These are phyloP conservation scores for Alcis repandata DNA, from an alignment of 2,888 invertebrate species.

Conservation along the genomic window DNA sequence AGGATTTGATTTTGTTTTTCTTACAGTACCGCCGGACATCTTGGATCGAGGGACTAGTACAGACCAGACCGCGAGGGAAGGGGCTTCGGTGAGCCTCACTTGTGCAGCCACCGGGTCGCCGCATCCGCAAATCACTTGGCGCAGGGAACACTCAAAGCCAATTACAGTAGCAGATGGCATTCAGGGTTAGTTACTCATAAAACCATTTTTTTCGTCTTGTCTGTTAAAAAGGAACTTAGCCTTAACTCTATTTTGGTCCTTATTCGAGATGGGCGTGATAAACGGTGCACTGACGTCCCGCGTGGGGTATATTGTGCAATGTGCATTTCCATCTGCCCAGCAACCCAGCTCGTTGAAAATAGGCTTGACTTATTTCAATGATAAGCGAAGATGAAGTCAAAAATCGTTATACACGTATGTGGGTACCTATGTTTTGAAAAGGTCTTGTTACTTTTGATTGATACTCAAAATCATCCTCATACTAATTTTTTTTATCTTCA, in stretches of 20 bases:
- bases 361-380: no score
- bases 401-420: no score
- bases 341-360: no score
- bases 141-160: conserved; percentile 92
- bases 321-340: not conserved
- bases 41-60: conserved; percentile 94
- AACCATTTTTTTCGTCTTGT: no score
- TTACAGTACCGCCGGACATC: conserved; percentile 93
- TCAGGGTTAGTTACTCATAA: conserved; percentile 88
- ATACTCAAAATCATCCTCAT: no score
- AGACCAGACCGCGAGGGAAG: conserved; percentile 95
- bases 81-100: conserved; percentile 93
- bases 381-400: no score
- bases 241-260: not conserved
- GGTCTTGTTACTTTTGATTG: no score
- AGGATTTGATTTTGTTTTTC: conserved; percentile 26
- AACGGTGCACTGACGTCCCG: not conserved
- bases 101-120: conserved; percentile 97
- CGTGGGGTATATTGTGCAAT: not conserved
- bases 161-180: conserved; percentile 90
- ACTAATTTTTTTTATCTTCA: no score
- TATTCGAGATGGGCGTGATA: not conserved
- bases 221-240: no score
- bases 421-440: no score
- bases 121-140: conserved; percentile 94